Conservation (phyloP, 2,113 vertebrate genomes). For the Anguilla japonica region DNA sequence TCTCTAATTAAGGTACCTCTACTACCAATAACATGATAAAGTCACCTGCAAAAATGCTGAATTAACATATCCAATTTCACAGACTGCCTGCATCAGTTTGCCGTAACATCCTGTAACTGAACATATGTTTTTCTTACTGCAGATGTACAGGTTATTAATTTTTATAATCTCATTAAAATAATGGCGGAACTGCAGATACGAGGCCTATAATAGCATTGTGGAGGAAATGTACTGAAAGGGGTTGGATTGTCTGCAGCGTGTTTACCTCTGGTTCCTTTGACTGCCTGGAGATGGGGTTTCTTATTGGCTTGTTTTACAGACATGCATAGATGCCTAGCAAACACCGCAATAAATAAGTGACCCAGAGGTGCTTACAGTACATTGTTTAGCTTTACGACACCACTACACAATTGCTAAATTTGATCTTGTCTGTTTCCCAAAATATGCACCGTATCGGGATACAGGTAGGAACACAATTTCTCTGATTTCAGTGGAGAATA, state of each 20-base stretch:
- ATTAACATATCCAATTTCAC: constrained; percentile 13
- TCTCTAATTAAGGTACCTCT: neutral
- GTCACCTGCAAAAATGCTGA: constrained; percentile 33
- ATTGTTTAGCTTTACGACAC: neutral
- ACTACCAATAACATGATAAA: constrained; percentile 26
- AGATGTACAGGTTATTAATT: constrained; percentile 55
- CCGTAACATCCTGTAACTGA: constrained; percentile 50
- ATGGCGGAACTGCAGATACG: constrained; percentile 51
- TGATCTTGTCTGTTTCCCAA: neutral
- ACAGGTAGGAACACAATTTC: neutral
- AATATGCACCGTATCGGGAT: neutral
- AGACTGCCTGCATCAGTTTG: constrained; percentile 44
- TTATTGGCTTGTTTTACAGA: neutral
- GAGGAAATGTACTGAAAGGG: constrained; percentile 41
- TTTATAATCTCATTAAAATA: constrained; percentile 53
- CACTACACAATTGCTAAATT: neutral
- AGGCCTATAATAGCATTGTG: constrained; percentile 54
- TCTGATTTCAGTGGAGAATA: neutral
- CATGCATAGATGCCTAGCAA: neutral
- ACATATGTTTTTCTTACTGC: constrained; percentile 45
- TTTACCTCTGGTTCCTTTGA: neutral
- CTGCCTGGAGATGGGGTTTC: constrained; percentile 45
- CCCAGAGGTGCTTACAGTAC: neutral
- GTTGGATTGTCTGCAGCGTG: constrained; percentile 51
- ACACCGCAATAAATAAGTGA: neutral